phyloP scores from a whole-genome alignment of 2,797 vertebrate species.

The Malacoraja senta region DNA sequence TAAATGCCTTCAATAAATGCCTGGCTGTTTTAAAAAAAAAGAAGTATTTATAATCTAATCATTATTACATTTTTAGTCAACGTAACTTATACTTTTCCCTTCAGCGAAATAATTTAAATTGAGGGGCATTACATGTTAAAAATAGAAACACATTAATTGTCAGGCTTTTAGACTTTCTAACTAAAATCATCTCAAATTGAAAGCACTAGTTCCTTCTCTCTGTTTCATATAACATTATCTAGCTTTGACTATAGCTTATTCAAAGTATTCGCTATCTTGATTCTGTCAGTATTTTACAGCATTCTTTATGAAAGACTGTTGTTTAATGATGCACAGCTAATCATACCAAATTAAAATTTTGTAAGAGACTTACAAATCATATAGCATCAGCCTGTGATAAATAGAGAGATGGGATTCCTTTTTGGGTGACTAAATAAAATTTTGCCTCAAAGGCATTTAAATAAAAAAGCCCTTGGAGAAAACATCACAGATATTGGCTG shows the following conservation, averaged over 20 bases:
- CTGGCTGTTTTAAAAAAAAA: background rate
- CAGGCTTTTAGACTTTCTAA: slow-evolving; percentile 56
- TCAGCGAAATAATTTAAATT: background rate
- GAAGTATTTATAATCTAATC: background rate
- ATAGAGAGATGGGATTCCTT: slow-evolving; percentile 80
- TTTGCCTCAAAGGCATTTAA: slow-evolving; percentile 81
- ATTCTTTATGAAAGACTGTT: slow-evolving; percentile 73
- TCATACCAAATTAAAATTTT: slow-evolving; percentile 99
- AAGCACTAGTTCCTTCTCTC: slow-evolving; percentile 58
- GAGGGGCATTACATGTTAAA: slow-evolving; percentile 39
- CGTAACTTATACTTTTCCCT: background rate
- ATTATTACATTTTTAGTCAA: background rate
- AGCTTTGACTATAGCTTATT: slow-evolving; percentile 67
- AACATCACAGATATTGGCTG: slow-evolving; percentile 76
- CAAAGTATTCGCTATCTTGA: slow-evolving; percentile 81
- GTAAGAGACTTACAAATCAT: slow-evolving; percentile 81
- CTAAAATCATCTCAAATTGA: slow-evolving; percentile 61
- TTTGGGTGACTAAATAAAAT: slow-evolving; percentile 83
- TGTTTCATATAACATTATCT: slow-evolving; percentile 65
- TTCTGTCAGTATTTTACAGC: slow-evolving; percentile 76
- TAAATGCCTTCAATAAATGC: slow-evolving; percentile 48
- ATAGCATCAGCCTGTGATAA: slow-evolving; percentile 83
- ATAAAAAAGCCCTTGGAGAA: slow-evolving; percentile 70
- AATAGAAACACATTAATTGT: slow-evolving; percentile 56
- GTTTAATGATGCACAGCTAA: slow-evolving; percentile 98